These are phyloP conservation scores for Lithophane socia DNA, from an alignment of 2,888 invertebrate genomes.

Conservation along the genomic window DNA sequence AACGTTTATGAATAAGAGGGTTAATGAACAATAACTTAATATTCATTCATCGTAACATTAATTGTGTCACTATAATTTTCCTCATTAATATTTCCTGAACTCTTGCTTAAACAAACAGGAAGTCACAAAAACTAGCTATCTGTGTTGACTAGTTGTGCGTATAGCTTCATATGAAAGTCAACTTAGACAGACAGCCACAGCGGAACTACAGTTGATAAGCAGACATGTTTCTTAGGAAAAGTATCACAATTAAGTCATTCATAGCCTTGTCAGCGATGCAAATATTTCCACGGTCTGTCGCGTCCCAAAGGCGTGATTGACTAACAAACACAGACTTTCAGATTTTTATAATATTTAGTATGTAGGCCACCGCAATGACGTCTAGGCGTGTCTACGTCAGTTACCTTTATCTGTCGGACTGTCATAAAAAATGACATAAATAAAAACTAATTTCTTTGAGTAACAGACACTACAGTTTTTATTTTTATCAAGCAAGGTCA, in stretches of 20 bases:
- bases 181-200: constrained; percentile 13
- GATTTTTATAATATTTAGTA: constrained; percentile 57
- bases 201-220: constrained; percentile 24
- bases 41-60: constrained; percentile 16
- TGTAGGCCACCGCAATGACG: constrained; percentile 58
- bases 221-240: constrained; percentile 34
- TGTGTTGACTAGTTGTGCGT: background rate
- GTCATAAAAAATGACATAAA: constrained; percentile 66
- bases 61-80: constrained; percentile 21
- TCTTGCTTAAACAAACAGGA: constrained; percentile 6
- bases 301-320: constrained; percentile 49
- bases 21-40: background rate
- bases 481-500: constrained; percentile 64
- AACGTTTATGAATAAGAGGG: too few species aligned
- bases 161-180: background rate
- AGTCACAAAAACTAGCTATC: constrained; percentile 8
- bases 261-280: constrained; percentile 32
- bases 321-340: constrained; percentile 48
- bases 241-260: constrained; percentile 23
- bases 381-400: constrained; percentile 57
- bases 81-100: background rate
- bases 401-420: constrained; percentile 55
- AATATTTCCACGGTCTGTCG: constrained; percentile 54
- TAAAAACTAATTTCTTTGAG: constrained; percentile 62
- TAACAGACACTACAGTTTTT: constrained; percentile 50